phyloP scores from a whole-genome alignment of 2,113 vertebrate genomes.

The Ceratotherium simum region DNA sequence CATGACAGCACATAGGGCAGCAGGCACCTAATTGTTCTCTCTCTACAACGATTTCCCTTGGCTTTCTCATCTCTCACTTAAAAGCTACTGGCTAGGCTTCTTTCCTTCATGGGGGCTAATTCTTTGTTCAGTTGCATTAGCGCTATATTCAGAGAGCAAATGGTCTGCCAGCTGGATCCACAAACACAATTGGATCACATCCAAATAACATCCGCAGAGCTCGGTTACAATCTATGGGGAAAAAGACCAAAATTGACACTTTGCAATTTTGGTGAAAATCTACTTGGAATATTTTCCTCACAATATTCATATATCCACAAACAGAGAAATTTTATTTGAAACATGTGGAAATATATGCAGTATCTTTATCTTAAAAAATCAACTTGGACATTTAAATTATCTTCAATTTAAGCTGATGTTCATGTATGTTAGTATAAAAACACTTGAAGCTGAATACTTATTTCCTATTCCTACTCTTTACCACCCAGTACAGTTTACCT shows the following conservation, averaged over 20 bases:
- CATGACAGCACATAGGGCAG: background rate
- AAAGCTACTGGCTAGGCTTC: background rate
- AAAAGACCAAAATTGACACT: background rate
- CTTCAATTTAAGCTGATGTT: background rate
- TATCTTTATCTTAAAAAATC: background rate
- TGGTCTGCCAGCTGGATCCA: background rate
- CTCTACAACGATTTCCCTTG: background rate
- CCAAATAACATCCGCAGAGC: background rate
- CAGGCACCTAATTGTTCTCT: background rate
- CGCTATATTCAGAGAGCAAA: background rate
- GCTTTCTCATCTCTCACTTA: slow-evolving; percentile 3
- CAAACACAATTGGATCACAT: background rate
- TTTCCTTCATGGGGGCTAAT: background rate
- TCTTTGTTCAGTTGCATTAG: slow-evolving; percentile 42
- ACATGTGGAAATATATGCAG: background rate
- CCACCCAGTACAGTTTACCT: background rate
- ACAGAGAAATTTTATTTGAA: slow-evolving; percentile 16
- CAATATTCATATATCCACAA: background rate
- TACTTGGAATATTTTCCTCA: background rate
- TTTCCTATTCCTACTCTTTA: background rate
- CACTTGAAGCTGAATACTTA: background rate
- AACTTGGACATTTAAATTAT: background rate
- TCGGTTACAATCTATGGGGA: background rate
- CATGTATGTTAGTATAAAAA: background rate
- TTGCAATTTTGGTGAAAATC: background rate